A percentile compares a stretch with the other conserved stretches of the same genome.
phyloP scores from a whole-genome alignment of 2,113 vertebrate species.

The Pteronura brasiliensis region DNA sequence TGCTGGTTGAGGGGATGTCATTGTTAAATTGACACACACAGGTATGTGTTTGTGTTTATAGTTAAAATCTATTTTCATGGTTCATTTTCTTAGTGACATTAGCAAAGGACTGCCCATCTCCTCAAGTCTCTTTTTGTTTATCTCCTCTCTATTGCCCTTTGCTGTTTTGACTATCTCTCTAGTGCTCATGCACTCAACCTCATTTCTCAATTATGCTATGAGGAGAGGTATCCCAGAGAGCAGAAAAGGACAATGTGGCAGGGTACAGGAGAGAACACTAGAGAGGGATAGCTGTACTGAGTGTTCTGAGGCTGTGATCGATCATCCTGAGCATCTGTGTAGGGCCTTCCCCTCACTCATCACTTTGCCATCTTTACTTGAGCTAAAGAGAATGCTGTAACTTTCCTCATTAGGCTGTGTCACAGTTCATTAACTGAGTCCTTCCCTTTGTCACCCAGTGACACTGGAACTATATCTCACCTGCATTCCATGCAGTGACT shows the following conservation, averaged over 20 bases:
- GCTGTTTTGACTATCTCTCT: background rate
- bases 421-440: background rate
- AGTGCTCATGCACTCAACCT: rapidly evolving
- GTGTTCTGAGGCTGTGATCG: background rate
- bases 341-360: background rate
- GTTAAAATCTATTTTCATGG: background rate
- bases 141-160: background rate
- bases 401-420: background rate
- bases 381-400: background rate
- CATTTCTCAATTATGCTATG: background rate
- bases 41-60: background rate
- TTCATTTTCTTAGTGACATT: background rate
- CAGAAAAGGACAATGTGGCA: rapidly evolving
- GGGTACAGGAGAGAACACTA: background rate
- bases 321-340: background rate
- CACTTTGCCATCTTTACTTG: background rate
- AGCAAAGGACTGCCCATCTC: background rate
- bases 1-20: background rate
- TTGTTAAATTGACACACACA: background rate
- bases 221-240: background rate
- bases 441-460: background rate
- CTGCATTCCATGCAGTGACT: background rate
- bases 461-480: background rate
- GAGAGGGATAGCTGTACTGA: no score
- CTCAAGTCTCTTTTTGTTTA: background rate